Base-by-base conservation (phyloP, 1,140 invertebrate genomes). In the Melipona quadrifasciata region DNA sequence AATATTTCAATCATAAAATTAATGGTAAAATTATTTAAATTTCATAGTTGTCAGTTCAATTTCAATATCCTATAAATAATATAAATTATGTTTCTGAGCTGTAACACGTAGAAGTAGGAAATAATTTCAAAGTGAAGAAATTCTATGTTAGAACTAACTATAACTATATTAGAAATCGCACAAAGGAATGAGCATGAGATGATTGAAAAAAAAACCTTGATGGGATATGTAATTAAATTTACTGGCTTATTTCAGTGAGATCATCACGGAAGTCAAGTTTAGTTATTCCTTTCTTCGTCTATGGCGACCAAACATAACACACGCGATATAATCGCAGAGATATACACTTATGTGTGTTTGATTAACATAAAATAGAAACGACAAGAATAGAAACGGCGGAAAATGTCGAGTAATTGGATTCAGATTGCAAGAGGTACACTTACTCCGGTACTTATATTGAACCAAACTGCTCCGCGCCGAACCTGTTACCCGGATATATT, bases 201-300 rank as follows among this genome's bases (percentile, higher is more conserved):
- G 14, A 53, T 76, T n/a, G 16, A 57, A 57, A 53, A 61, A 67
- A 27, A 39, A 67, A 27, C 80, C 61, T 82, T 55, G 72, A 67
- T 76, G 47, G 5, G n/a, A 82, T n/a, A 17, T 67, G 31, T 68
- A 76, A 64, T 75, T 76, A 55, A 61, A 65, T 82, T 64, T 74
- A 73, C 39, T 19, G n/a, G 31, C 53, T 82, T 53, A 65, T 65
- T 82, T 67, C 80, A 67, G 72, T 82, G 80, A 82, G 80, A 75
- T 82, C 80, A 82, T 76, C 80, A 11, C 80, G 80, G 80, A 82
- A 82, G 80, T 73, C 39, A 31, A 57, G 55, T 53, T 82, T 51
- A 75, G 34, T 31, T 16, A 55, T 82, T 82, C 31, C 51, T 82
- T 82, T 82, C 80, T 82, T 82, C 58, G 47, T 61, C 51, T 51